Percentiles rank a stretch among this genome's conserved stretches.
Conservation (phyloP, 2,888 invertebrate species). For the Napeogenes inachia region DNA sequence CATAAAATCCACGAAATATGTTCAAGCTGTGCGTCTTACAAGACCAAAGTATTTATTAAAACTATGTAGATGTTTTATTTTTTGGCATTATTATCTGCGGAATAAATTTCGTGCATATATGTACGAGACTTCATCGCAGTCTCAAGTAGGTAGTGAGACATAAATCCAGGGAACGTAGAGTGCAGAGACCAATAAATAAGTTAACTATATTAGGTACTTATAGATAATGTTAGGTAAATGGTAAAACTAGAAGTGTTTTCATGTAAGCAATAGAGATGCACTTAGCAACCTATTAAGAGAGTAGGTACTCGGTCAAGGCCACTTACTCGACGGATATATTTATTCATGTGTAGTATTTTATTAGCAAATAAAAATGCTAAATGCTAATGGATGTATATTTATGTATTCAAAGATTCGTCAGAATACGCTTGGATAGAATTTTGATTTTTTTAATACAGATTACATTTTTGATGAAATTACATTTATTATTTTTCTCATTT, state of each 20-base stretch:
- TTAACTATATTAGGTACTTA: slow-evolving; percentile 17
- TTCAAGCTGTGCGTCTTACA: slow-evolving; percentile 18
- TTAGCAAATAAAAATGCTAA: too few species aligned
- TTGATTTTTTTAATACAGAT: too few species aligned
- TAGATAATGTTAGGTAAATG: slow-evolving; percentile 26
- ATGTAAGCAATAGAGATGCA: slow-evolving; percentile 35
- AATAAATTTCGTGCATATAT: too few species aligned
- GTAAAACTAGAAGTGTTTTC: slow-evolving; percentile 36
- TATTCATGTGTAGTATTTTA: too few species aligned
- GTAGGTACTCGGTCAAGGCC: neutral
- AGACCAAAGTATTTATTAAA: too few species aligned
- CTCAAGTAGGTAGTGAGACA: neutral
- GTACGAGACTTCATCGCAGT: neutral
- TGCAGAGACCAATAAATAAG: neutral
- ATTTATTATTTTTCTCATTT: too few species aligned
- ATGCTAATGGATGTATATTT: too few species aligned
- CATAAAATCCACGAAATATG: slow-evolving; percentile 23
- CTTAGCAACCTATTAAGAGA: slow-evolving; percentile 19
- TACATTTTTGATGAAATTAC: too few species aligned
- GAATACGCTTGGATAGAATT: too few species aligned
- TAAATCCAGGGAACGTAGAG: neutral
- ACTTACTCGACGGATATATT: neutral
- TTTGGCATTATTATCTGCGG: too few species aligned
- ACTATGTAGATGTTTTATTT: too few species aligned
- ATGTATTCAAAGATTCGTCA: too few species aligned